These are phyloP conservation scores for Autographa gamma DNA, from an alignment of 2,888 invertebrate genomes.

Conservation along the genomic window DNA sequence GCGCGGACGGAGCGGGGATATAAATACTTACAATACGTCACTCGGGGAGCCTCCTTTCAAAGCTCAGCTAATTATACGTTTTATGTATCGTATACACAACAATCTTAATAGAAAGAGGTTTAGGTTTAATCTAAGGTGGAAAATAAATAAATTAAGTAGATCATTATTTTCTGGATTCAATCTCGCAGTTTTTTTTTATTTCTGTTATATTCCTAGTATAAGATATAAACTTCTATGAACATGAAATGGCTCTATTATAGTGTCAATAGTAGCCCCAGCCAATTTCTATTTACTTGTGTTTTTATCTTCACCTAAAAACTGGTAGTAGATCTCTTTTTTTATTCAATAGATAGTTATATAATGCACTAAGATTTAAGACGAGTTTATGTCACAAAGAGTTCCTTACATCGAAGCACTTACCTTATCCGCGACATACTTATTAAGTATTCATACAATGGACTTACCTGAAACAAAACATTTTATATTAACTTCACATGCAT, in stretches of 20 bases:
- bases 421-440: neutral
- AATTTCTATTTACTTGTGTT: too few species aligned
- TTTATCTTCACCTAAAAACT: too few species aligned
- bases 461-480: slow-evolving; percentile 6
- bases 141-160: neutral
- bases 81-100: neutral
- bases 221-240: too few species aligned
- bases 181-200: too few species aligned
- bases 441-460: neutral
- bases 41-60: slow-evolving; percentile 7
- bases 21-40: slow-evolving; percentile 42
- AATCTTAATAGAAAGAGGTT: neutral
- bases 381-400: neutral
- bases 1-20: slow-evolving; percentile 16
- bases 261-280: too few species aligned
- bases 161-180: too few species aligned
- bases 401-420: neutral
- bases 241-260: too few species aligned
- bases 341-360: too few species aligned
- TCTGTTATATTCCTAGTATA: too few species aligned
- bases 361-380: too few species aligned
- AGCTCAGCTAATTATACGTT: slow-evolving; percentile 7
- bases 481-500: neutral
- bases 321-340: too few species aligned
- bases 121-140: neutral